Percentiles rank a stretch among this genome's conserved stretches.
These are phyloP conservation scores for Dinocampus coccinellae DNA, from an alignment of 2,888 invertebrate species.

Conservation along the genomic window DNA sequence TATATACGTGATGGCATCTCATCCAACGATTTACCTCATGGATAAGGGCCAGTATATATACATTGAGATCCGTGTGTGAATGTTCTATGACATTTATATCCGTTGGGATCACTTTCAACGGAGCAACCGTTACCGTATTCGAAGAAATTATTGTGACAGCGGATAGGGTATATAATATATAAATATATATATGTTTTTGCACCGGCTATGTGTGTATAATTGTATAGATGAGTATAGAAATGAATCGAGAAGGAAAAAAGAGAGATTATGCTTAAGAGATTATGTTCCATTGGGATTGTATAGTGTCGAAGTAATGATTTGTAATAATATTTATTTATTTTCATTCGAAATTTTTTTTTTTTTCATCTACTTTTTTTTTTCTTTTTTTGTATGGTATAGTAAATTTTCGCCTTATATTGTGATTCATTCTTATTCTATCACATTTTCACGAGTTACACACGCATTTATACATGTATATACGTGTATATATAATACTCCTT, in stretches of 20 bases:
- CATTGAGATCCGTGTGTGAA: not conserved
- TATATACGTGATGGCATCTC: conserved; percentile 37
- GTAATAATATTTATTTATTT: not conserved
- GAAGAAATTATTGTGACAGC: conserved; percentile 7
- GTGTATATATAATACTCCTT: not conserved
- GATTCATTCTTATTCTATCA: conserved; percentile 23
- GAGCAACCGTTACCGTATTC: conserved; percentile 31
- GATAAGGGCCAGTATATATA: conserved; percentile 21
- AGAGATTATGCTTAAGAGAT: not conserved
- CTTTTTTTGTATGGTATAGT: not conserved
- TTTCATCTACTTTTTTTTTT: not conserved
- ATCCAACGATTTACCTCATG: conserved; percentile 6
- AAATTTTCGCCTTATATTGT: not conserved
- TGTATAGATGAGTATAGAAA: not conserved
- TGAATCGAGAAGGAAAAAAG: not conserved
- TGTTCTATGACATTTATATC: conserved; percentile 33
- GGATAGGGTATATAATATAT: not conserved
- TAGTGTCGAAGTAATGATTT: not conserved
- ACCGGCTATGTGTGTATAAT: not conserved
- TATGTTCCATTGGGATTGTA: conserved; percentile 16
- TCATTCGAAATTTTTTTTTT: not conserved
- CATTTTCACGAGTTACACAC: conserved; percentile 16
- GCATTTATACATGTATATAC: not conserved
- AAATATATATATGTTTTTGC: not conserved
- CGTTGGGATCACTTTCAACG: conserved; percentile 15